Percentiles rank a stretch among this genome's conserved stretches.
Conservation (phyloP, 2,113 vertebrate genomes). For the Leptocoma aspasia region DNA sequence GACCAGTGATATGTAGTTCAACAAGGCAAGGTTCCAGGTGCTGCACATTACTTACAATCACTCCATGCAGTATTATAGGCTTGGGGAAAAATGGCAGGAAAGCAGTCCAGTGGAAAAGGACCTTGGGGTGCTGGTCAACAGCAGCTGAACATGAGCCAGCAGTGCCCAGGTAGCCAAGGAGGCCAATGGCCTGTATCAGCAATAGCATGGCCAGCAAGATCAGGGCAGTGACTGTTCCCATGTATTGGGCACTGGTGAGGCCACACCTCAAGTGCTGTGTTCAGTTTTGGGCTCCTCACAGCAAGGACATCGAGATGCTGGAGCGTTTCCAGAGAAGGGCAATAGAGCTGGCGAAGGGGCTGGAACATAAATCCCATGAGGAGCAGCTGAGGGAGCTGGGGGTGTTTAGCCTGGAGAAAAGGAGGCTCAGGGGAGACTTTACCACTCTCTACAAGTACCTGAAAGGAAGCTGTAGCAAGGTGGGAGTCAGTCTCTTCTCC, state of each 20-base stretch:
- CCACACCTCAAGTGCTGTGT: neutral
- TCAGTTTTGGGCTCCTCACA: neutral
- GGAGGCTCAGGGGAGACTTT: neutral
- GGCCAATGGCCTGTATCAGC: neutral
- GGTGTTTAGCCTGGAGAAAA: neutral
- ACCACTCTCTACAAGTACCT: too few relatives aligned
- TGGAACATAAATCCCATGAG: accelerated
- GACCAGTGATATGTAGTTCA: neutral
- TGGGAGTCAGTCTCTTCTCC: neutral
- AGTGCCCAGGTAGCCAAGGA: neutral
- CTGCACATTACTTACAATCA: neutral
- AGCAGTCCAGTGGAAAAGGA: neutral
- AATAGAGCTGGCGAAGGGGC: neutral
- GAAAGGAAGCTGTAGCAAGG: neutral
- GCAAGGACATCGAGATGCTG: neutral
- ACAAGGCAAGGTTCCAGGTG: neutral
- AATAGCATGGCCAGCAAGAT: neutral
- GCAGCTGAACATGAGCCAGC: neutral
- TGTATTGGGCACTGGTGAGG: neutral
- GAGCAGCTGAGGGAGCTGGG: neutral
- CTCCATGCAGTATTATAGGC: neutral
- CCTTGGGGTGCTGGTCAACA: neutral
- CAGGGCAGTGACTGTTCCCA: neutral
- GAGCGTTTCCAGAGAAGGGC: neutral
- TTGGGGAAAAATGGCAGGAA: neutral